Percentiles rank a stretch among this genome's conserved stretches.
Evolutionary conservation across 2,113 vertebrate genomes (phyloP).

Genomic region (Rhinichthys klamathensis): DNA sequence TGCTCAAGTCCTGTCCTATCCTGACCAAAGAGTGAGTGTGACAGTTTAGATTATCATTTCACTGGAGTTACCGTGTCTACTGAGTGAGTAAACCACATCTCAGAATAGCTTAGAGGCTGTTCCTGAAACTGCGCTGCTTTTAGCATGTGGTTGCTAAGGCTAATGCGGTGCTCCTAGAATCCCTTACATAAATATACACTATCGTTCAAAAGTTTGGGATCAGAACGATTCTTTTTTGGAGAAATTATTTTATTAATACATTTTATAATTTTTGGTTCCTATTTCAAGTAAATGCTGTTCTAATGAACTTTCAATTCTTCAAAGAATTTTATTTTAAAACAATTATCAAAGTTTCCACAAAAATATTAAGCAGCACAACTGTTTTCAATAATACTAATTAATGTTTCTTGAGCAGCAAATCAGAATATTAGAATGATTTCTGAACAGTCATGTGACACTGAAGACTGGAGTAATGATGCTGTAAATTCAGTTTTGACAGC

Average conservation of each 20-base stretch:
- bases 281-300: neutral
- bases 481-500: neutral
- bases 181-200: neutral
- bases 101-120: neutral
- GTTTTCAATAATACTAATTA: neutral
- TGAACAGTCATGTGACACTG: neutral
- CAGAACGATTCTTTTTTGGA: too few relatives aligned
- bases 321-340: neutral
- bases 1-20: slow-evolving; percentile 93
- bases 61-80: neutral
- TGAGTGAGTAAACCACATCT: slow-evolving; percentile 19
- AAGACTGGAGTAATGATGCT: neutral
- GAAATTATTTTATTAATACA: neutral
- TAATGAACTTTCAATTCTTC: neutral
- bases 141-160: slow-evolving; percentile 12
- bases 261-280: neutral
- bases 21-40: slow-evolving; percentile 98
- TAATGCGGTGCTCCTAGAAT: neutral
- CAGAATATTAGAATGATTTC: neutral
- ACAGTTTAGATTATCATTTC: neutral
- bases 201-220: too few relatives aligned
- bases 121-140: neutral
- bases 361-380: neutral
- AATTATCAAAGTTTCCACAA: too few relatives aligned
- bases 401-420: neutral